Evolutionary conservation across 2,888 invertebrate genomes (phyloP).

Genomic region (Epistrophe eligans): DNA sequence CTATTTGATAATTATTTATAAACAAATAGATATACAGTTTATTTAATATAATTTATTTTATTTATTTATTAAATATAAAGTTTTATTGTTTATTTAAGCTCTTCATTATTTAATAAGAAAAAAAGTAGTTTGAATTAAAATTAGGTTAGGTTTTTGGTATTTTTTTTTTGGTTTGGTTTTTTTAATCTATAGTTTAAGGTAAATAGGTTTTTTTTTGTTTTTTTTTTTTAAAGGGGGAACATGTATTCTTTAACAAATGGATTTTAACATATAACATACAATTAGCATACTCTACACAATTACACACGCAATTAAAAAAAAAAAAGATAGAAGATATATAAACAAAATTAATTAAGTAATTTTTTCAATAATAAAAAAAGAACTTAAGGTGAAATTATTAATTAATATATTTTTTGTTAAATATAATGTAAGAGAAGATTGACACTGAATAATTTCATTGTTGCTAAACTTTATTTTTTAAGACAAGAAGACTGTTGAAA

Average conservation of each 20-base stretch:
- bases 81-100: conserved; percentile 67
- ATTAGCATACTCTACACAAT: conserved; percentile 72
- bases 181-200: conserved; percentile 18
- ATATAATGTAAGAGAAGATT: conserved; percentile 34
- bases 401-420: neutral
- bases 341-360: conserved; percentile 8
- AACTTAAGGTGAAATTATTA: neutral
- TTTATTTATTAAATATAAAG: conserved; percentile 35
- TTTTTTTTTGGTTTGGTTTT: conserved; percentile 44
- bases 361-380: conserved; percentile 12
- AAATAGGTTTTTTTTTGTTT: conserved; percentile 19
- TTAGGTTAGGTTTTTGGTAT: conserved; percentile 15
- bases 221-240: too few relatives aligned
- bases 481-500: too few relatives aligned
- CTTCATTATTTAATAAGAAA: conserved; percentile 76
- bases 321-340: neutral
- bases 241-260: conserved; percentile 58
- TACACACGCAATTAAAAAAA: conserved; percentile 70
- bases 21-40: conserved; percentile 15
- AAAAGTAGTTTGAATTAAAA: conserved; percentile 56
- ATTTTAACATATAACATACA: conserved; percentile 67
- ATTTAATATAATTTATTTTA: conserved; percentile 13
- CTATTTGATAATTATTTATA: conserved; percentile 76
- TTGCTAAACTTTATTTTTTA: too few relatives aligned
- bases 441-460: neutral